A percentile compares a stretch with the other conserved stretches of the same genome.
Evolutionary conservation across 1,140 invertebrate genomes (phyloP).

Genomic region (Drosophila mauritiana): DNA sequence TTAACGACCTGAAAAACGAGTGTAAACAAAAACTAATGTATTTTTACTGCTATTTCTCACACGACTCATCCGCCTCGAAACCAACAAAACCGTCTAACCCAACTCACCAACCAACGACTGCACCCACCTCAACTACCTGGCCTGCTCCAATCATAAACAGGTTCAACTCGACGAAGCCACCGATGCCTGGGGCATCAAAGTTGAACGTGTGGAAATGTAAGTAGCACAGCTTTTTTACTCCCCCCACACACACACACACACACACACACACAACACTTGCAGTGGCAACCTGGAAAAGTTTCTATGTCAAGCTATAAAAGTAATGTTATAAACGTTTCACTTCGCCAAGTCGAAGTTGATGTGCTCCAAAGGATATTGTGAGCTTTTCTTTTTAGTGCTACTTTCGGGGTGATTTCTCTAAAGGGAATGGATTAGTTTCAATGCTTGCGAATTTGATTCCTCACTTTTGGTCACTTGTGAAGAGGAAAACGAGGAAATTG

Average conservation of each 20-base stretch:
- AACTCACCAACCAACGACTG: constrained; percentile 24
- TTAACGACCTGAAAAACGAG: constrained; percentile 75
- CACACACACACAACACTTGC: constrained; percentile 10
- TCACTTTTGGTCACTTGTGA: not conserved
- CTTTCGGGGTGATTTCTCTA: constrained; percentile 13
- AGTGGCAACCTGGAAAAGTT: constrained; percentile 51
- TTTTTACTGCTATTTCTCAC: constrained; percentile 77
- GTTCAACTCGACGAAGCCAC: constrained; percentile 95
- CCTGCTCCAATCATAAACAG: constrained; percentile 85
- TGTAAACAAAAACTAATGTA: constrained; percentile 83
- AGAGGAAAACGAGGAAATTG: not conserved
- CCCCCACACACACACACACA: constrained; percentile 6
- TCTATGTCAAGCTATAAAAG: constrained; percentile 73
- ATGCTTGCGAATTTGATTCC: constrained; percentile 3
- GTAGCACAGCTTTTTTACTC: constrained; percentile 84
- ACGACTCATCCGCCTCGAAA: constrained; percentile 46
- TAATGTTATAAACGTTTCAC: constrained; percentile 50
- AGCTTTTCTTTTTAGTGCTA: constrained; percentile 15
- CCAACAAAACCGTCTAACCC: constrained; percentile 14
- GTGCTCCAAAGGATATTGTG: constrained; percentile 20
- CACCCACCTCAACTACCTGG: constrained; percentile 42
- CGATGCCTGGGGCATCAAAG: constrained; percentile 98
- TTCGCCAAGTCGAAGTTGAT: constrained; percentile 34
- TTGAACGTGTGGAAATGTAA: constrained; percentile 98
- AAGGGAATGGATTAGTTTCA: constrained; percentile 21